Evolutionary conservation across 1,140 invertebrate species (phyloP).

Genomic region (Listronotus bonariensis): DNA sequence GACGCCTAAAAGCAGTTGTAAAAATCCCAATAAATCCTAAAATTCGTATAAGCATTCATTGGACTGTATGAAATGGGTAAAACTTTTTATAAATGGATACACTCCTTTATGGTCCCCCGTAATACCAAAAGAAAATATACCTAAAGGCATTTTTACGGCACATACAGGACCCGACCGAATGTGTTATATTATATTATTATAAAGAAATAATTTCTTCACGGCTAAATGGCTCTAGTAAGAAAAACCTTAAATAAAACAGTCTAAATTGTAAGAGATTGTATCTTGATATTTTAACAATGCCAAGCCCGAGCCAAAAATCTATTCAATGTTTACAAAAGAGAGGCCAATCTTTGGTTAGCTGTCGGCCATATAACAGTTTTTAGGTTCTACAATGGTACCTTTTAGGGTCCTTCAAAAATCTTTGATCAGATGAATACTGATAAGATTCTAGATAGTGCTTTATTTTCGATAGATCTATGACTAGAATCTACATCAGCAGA

Average conservation of each 20-base stretch:
- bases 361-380: constrained; percentile 46
- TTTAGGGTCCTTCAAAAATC: constrained; percentile 37
- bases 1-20: constrained; percentile 41
- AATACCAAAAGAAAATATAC: constrained; percentile 37
- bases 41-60: constrained; percentile 37
- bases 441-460: constrained; percentile 45
- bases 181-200: constrained; percentile 54
- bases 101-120: constrained; percentile 38
- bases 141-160: constrained; percentile 36
- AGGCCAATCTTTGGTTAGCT: constrained; percentile 54
- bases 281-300: constrained; percentile 48
- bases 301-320: constrained; percentile 50
- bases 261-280: constrained; percentile 52
- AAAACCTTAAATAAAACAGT: constrained; percentile 47
- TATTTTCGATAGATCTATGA: constrained; percentile 40
- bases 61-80: constrained; percentile 26
- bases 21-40: constrained; percentile 42
- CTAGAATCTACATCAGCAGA: constrained; percentile 47
- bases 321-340: constrained; percentile 50
- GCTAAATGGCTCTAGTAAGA: constrained; percentile 50
- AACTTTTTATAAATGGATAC: constrained; percentile 34
- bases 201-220: constrained; percentile 55
- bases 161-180: constrained; percentile 27
- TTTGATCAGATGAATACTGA: constrained; percentile 49
- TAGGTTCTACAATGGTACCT: constrained; percentile 43